These are phyloP conservation scores for Hydropotes inermis DNA, from an alignment of 2,113 vertebrate species.

Conservation along the genomic window DNA sequence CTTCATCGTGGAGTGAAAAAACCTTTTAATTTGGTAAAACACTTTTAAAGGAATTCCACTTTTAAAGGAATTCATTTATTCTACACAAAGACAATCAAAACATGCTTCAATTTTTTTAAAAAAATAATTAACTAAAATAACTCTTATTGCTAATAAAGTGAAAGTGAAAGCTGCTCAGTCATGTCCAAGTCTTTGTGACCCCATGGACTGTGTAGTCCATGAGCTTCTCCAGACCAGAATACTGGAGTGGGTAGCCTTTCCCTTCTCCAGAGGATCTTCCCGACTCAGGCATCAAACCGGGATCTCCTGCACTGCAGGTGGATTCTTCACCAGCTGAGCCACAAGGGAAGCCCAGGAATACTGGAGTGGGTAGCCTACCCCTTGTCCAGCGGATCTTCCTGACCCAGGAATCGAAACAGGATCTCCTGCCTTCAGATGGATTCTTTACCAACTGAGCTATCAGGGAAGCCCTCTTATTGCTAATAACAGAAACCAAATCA, in stretches of 20 bases:
- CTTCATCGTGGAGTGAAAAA: not conserved
- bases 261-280: not conserved
- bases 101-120: not conserved
- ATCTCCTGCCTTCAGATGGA: no score
- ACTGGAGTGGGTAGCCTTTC: not conserved
- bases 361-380: no score
- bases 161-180: not conserved
- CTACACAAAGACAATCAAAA: not conserved
- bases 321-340: no score
- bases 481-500: not conserved
- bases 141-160: not conserved
- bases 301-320: not conserved
- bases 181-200: rapidly evolving
- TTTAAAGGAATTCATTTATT: not conserved
- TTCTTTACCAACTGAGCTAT: not conserved
- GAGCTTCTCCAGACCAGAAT: not conserved
- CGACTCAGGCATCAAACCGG: rapidly evolving
- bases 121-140: not conserved
- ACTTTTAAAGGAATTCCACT: not conserved
- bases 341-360: no score
- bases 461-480: not conserved
- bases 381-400: no score
- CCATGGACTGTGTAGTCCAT: rapidly evolving
- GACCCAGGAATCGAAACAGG: no score
- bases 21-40: not conserved